Evolutionary conservation across 1,140 invertebrate species (phyloP), one percentile per base, ranked within the genome.

Genomic region (Hydropsyche tenuis): DNA sequence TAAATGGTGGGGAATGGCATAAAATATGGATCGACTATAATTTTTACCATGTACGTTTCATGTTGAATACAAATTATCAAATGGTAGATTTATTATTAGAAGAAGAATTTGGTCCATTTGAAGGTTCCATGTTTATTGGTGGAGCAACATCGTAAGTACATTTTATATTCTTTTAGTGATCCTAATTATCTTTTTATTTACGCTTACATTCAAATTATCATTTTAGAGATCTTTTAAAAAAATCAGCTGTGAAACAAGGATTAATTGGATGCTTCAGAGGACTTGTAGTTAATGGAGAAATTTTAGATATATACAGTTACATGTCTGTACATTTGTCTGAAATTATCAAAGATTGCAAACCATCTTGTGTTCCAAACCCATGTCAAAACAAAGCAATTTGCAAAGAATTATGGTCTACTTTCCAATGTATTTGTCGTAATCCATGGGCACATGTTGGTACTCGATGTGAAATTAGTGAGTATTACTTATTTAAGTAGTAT

Each of bases 1-100:
- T 98, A 3, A 96, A 96, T 80, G 92, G 91, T 63, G 95, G 95
- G 0, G 94, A 96, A 80, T 98, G 96, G 96, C 95, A 98, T 80
- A 95, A 96, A 84, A 93, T 97, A 75, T 95, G 94, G 93, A 95
- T 95, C 74, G 94, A 95, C 84, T 95, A 95, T 80, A 96, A 97
- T 82, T 90, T 93, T 79, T 93, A 96, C 82, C 95, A 98, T 81
- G 94, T 97, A n/a, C 84, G 95, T 69, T 95, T 96, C 80, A 96
- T 94, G 90, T 91, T 97, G 68, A 96, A 96, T 80, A 93, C 91
- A 30, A 92, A 96, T 78, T 93, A 90, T 77, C 88, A 93, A 84
- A 95, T 96, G 93, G 89, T 94, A 1, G 91, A 96, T 85, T 83
- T 96, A 45, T 82, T 91, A 69, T 88, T 92, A 16, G 93, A 95